phyloP scores from a whole-genome alignment of 2,888 invertebrate species.

The Eretmocerus hayati region DNA sequence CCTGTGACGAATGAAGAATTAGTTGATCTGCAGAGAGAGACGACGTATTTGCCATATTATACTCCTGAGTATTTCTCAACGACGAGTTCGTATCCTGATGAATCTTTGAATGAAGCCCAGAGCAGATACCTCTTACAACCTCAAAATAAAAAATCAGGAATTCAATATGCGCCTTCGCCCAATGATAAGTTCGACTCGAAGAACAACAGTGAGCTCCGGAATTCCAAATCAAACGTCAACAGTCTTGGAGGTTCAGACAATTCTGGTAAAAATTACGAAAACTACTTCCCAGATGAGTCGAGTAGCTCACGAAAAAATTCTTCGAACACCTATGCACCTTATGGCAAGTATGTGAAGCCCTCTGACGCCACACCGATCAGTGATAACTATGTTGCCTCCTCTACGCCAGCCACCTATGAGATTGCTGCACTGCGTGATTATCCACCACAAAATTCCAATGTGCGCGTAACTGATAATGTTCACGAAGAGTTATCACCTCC shows the following conservation, averaged over 20 bases:
- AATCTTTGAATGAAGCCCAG: constrained; percentile 23
- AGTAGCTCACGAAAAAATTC: constrained; percentile 48
- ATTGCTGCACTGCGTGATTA: constrained; percentile 22
- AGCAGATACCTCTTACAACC: constrained; percentile 14
- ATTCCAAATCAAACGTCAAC: constrained; percentile 25
- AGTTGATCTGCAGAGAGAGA: constrained; percentile 19
- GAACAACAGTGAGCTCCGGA: constrained; percentile 22
- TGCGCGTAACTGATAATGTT: constrained; percentile 14
- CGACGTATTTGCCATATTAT: constrained; percentile 27
- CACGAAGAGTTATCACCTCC: constrained; percentile 25
- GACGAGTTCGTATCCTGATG: constrained; percentile 23
- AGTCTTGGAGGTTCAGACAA: constrained; percentile 22
- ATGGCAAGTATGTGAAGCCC: constrained; percentile 50
- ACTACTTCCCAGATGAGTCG: constrained; percentile 39
- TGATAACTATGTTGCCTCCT: constrained; percentile 38
- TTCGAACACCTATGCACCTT: constrained; percentile 43
- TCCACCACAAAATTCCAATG: constrained; percentile 11
- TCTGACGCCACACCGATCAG: constrained; percentile 45
- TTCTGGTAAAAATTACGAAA: constrained; percentile 30
- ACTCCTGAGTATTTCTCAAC: constrained; percentile 30
- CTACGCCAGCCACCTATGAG: constrained; percentile 38
- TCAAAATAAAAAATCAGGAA: constrained; percentile 18
- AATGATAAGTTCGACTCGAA: constrained; percentile 45
- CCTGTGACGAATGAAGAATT: constrained; percentile 16
- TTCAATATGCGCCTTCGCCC: constrained; percentile 47